Base-by-base conservation (phyloP, 2,797 vertebrate species). In the Onychomys arenicola region DNA sequence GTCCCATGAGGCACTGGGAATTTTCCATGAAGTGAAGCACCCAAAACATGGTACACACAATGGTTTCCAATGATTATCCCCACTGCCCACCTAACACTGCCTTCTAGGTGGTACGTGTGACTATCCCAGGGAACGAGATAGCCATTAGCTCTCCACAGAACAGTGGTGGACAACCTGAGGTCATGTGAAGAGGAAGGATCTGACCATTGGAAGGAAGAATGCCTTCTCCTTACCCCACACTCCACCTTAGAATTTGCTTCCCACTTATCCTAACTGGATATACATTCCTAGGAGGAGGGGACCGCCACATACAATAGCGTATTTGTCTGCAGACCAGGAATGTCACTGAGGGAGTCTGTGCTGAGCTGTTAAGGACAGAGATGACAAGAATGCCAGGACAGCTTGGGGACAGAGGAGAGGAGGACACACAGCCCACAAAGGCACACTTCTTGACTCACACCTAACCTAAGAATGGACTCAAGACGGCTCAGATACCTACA, bases 261-360 rank as follows among this genome's bases (percentile, higher is more conserved):
- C n/a, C 0, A 43, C 59, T 71, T 40, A n/a, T 73, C 77, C 81
- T 80, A 76, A 52, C 40, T 59, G 90, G 75, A 94, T 37, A 87
- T 71, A 95, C 97, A 91, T 95, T 49, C 83, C n/a, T 19, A 37
- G 49, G 90, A 94, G 75, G 55, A 76, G 69, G 57, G 61, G 27
- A 65, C 63, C 93, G 63, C 59, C 81, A 90, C 23, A 77, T 1
- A 11, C 40, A 32, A 65, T 69, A 85, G 37, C 63, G 65, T 46
- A 85, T 80, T 63, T 97, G 81, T 97, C 57, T 57, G 49, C 25
- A 65, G 46, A 46, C 37, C 37, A 87, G 84, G 93, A 91, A 95
- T 82, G 85, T 0, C 87, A 49, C 55, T 0, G 8, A 94, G 63
- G 40, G 49, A 88, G 65, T 84, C 75, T 67, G 76, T 86, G 37